These are phyloP conservation scores for Torymus auratus DNA, from an alignment of 2,888 invertebrate genomes.

Conservation along the genomic window DNA sequence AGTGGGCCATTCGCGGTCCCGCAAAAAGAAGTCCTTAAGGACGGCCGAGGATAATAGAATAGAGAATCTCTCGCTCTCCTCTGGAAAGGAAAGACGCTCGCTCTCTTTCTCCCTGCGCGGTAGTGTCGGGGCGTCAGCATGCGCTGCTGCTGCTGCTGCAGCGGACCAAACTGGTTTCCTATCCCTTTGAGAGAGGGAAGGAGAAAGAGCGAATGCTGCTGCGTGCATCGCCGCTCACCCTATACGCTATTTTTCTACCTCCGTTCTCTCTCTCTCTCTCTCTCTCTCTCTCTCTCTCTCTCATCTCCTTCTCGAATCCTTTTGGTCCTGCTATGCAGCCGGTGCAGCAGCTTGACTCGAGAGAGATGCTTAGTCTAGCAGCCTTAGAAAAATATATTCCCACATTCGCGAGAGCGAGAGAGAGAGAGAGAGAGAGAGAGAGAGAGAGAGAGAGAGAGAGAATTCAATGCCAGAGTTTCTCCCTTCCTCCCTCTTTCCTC, in stretches of 20 bases:
- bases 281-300: constrained; percentile 49
- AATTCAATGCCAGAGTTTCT: constrained; percentile 32
- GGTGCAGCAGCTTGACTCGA: constrained; percentile 55
- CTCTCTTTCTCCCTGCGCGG: constrained; percentile 34
- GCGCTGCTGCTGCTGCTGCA: constrained; percentile 38
- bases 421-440: constrained; percentile 23
- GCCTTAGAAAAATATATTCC: constrained; percentile 58
- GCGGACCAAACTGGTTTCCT: constrained; percentile 68
- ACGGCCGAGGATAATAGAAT: constrained; percentile 65
- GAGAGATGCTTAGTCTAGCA: constrained; percentile 44
- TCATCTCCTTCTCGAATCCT: constrained; percentile 57
- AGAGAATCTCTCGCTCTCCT: constrained; percentile 62
- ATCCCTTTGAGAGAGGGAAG: constrained; percentile 58
- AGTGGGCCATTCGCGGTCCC: constrained; percentile 52
- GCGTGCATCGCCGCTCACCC: constrained; percentile 17
- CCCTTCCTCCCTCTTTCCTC: constrained; percentile 17
- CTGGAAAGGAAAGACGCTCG: constrained; percentile 58
- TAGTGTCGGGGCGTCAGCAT: constrained; percentile 26
- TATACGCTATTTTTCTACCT: constrained; percentile 22
- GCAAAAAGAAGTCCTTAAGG: constrained; percentile 65
- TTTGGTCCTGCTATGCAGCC: constrained; percentile 50
- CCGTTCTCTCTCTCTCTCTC: constrained; percentile 38
- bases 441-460: constrained; percentile 28
- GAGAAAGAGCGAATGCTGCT: constrained; percentile 37
- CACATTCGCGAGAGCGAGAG: constrained; percentile 44